A percentile compares a stretch with the other conserved stretches of the same genome.
These are phyloP conservation scores for Tetropium fuscum DNA, from an alignment of 2,888 invertebrate species.

Conservation along the genomic window DNA sequence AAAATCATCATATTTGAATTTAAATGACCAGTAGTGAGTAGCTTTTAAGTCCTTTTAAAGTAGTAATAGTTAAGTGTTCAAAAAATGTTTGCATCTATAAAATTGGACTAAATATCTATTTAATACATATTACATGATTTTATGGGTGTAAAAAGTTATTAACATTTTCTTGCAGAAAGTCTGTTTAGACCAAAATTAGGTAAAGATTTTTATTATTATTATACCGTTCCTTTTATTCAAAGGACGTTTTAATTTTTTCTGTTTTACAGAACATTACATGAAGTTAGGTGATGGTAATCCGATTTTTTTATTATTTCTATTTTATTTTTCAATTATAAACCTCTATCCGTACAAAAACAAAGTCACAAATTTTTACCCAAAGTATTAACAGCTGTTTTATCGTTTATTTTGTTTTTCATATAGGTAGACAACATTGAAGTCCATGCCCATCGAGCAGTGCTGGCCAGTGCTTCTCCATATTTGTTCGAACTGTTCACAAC, in stretches of 20 bases:
- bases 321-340: constrained; percentile 42
- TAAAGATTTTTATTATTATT: constrained; percentile 44
- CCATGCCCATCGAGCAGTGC: constrained; percentile 82
- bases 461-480: constrained; percentile 83
- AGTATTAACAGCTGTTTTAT: constrained; percentile 29
- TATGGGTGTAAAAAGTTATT: constrained; percentile 22
- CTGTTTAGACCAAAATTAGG: constrained; percentile 43
- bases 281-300: constrained; percentile 61
- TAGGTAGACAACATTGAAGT: constrained; percentile 79
- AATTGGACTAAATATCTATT: not conserved
- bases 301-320: constrained; percentile 43
- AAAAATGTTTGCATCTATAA: constrained; percentile 4
- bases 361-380: constrained; percentile 13
- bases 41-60: constrained; percentile 59
- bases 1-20: constrained; percentile 62
- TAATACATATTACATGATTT: constrained; percentile 5
- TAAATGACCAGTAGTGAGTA: constrained; percentile 66
- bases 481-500: constrained; percentile 79
- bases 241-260: constrained; percentile 64
- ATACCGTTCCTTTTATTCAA: constrained; percentile 46
- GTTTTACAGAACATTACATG: constrained; percentile 63
- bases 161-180: constrained; percentile 47
- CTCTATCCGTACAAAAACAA: constrained; percentile 26
- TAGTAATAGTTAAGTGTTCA: constrained; percentile 23
- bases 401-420: constrained; percentile 47